These are phyloP conservation scores for Tachycineta bicolor DNA, from an alignment of 2,113 vertebrate genomes.

Conservation along the genomic window DNA sequence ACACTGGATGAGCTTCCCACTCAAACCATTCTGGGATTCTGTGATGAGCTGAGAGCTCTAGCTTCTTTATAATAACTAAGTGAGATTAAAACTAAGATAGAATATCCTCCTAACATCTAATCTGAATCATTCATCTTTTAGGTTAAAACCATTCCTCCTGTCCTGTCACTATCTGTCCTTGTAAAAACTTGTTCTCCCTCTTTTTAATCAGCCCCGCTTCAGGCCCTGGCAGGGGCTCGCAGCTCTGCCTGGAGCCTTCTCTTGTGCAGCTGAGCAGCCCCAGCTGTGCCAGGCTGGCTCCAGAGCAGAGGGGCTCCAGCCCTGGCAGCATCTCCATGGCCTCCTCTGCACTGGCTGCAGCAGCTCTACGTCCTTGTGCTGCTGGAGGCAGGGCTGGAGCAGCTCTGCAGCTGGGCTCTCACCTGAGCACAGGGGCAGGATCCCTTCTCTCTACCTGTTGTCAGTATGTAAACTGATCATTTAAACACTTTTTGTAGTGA, in stretches of 20 bases:
- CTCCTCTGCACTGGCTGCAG: not conserved
- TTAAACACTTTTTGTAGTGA: not conserved
- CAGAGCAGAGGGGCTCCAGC: not conserved
- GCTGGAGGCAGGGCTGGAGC: not conserved
- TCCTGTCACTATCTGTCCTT: not conserved
- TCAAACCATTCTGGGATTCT: not conserved
- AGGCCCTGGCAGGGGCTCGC: not conserved
- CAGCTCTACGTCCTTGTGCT: not conserved
- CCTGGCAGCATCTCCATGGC: not conserved
- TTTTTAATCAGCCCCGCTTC: accelerated
- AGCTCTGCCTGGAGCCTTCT: not conserved
- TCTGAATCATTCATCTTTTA: not conserved
- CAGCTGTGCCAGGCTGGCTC: not conserved
- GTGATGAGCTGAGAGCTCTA: not conserved
- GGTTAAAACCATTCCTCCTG: not conserved
- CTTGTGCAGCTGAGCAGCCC: not conserved
- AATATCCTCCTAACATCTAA: not conserved
- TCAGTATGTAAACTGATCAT: not conserved
- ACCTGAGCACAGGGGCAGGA: not conserved
- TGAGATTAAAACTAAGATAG: not conserved
- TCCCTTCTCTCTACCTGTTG: not conserved
- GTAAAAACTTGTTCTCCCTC: not conserved
- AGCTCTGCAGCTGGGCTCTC: not conserved
- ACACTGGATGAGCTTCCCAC: accelerated
- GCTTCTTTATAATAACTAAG: not conserved